Evolutionary conservation across 2,888 invertebrate genomes (phyloP), one percentile per base, ranked within the genome.

Genomic region (Spisula solida): DNA sequence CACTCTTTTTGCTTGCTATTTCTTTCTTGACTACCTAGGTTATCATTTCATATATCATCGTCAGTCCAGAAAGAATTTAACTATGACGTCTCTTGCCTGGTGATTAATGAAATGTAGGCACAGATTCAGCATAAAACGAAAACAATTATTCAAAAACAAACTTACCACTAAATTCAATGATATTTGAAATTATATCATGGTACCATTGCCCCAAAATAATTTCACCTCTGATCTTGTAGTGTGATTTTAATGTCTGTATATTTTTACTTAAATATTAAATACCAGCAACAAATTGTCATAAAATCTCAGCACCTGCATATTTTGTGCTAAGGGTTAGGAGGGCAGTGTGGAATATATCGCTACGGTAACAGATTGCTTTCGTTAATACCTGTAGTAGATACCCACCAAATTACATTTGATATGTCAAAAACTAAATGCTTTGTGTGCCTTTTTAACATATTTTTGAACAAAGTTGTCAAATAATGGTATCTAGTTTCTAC

Each of bases 291-390:
- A 66, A 66, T 66, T 25, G 60, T 66, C 78, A 20, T 34, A 34
- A 34, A 20, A 66, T n/a, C 25, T 79, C 56, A 47, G 82, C 90
- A 90, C 90, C 90, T 90, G 90, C 90, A 88, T 29, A 82, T 34
- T 25, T 60, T 60, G 31, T 48, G 66, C 12, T 5, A 12, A 41
- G 55, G 88, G 86, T 88, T 78, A 81, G 47, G n/a, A 66, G 60
- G 60, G 8, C 60, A 66, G 60, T 4, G 25, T 16, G 16, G 78
- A 82, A 81, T 82, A 70, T 66, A 70, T 56, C 75, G 34, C 82
- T 70, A 55, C 41, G 29, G 1, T 6, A 51, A 29, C 55, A 47
- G 70, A 87, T 87, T 75, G 82, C 81, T 87, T 87, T 82, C 87
- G 55, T 56, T 31, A 56, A 55, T 41, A 34, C 82, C 18, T 82